Percentiles rank a stretch among this genome's conserved stretches.
phyloP scores from a whole-genome alignment of 2,797 vertebrate species.

The Cyprinella venusta region DNA sequence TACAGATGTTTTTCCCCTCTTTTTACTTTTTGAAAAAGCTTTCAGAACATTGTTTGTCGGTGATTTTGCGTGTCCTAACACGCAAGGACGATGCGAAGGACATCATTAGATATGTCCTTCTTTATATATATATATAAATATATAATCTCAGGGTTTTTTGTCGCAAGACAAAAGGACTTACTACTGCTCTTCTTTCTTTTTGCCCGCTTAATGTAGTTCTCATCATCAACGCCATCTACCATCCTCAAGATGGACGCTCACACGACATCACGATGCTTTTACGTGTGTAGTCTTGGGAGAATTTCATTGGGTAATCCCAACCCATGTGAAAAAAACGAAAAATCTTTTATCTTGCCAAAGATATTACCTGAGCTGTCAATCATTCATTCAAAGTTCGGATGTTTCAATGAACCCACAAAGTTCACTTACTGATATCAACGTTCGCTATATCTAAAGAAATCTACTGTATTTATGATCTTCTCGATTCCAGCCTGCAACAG shows the following conservation, averaged over 20 bases:
- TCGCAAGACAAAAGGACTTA: slow-evolving; percentile 48
- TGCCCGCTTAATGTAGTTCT: neutral
- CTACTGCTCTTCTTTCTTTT: slow-evolving; percentile 48
- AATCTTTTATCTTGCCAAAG: slow-evolving; percentile 34
- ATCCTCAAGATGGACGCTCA: slow-evolving; percentile 43
- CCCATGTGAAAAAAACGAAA: slow-evolving; percentile 3
- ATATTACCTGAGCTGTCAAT: neutral
- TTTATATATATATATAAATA: slow-evolving; percentile 68
- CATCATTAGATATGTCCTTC: slow-evolving; percentile 68
- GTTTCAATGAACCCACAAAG: neutral
- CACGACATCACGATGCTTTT: neutral
- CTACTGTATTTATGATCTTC: slow-evolving; percentile 8
- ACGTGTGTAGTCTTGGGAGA: neutral
- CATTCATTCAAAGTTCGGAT: neutral
- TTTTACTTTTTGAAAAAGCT: slow-evolving; percentile 31
- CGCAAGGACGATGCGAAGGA: slow-evolving; percentile 13
- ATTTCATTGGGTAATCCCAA: neutral
- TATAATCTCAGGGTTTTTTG: slow-evolving; percentile 88
- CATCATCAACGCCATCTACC: slow-evolving; percentile 52
- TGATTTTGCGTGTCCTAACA: slow-evolving; percentile 51
- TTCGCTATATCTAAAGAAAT: neutral
- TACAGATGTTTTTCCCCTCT: slow-evolving; percentile 9
- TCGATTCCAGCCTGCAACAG: neutral
- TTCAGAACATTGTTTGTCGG: slow-evolving; percentile 51
- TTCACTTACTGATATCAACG: neutral